Base-by-base conservation (phyloP, 2,797 vertebrate genomes). In the Hydrocynus forskahlii region DNA sequence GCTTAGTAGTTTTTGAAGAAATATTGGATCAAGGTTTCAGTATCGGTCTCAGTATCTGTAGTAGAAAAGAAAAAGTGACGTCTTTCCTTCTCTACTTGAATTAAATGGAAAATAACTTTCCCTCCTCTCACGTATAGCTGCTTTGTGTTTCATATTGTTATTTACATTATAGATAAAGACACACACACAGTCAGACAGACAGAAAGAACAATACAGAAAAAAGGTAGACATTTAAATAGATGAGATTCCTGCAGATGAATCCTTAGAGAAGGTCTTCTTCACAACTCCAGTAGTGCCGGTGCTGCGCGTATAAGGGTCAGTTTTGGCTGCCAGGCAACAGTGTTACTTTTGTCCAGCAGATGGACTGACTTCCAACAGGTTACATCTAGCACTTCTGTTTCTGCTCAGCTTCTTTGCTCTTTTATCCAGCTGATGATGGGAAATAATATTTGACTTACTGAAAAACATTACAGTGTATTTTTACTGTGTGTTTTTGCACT, bases 251-350 rank as follows among this genome's bases (percentile, higher is more conserved):
- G 68, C 7, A 16, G 23, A 69, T 50, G 75, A 21, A 25, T 66
- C 35, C 35, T 55, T 29, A 62, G 63, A 68, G 76, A 67, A 29
- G 29, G 25, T 66, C 54, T 73, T 29, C 70, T 64, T 73, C 60
- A 50, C 23, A 5, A 45, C 14, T 78, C 62, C 35, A 38, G 5
- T 23, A 69, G 60, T 62, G 21, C 52, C 40, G 63, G 64, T 79
- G 73, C 9, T 74, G 55, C 7, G 21, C 19, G 67, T 63, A 10
- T 50, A 29, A 57, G 62, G 69, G 75, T 67, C 81, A 77, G 35
- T 25, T 76, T 16, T 64, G 68, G 75, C 62, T 82, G 81, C 75
- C 77, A 73, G 40, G 75, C 25, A 82, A 78, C 81, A 79, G 19
- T 43, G 45, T 75, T 50, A 71, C 55, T 74, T 38, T 70, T 72